These are phyloP conservation scores for Girardinichthys multiradiatus DNA, from an alignment of 2,113 vertebrate genomes.

Conservation along the genomic window DNA sequence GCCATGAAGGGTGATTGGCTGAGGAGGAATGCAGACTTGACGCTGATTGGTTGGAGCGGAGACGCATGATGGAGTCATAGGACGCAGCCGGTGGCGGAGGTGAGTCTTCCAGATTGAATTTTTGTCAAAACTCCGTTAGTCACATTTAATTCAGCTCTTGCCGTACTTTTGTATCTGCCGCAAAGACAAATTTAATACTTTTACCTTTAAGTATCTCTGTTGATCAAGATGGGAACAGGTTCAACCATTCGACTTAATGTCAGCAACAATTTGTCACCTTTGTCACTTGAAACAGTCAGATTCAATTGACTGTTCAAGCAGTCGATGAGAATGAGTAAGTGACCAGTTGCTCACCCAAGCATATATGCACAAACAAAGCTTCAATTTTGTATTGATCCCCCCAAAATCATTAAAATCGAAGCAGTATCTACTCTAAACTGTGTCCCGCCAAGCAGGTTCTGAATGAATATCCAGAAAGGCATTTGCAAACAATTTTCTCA, in stretches of 20 bases:
- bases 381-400: constrained; percentile 29
- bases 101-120: too few relatives aligned
- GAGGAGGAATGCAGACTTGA: too few relatives aligned
- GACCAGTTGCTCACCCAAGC: background rate
- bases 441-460: background rate
- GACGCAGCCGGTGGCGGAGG: too few relatives aligned
- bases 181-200: background rate
- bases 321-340: constrained; percentile 1
- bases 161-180: background rate
- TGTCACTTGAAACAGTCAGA: constrained; percentile 11
- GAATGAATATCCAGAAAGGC: constrained; percentile 4
- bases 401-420: constrained; percentile 2
- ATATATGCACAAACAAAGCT: background rate
- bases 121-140: too few relatives aligned
- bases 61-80: too few relatives aligned
- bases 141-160: too few relatives aligned
- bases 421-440: constrained; percentile 20
- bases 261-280: constrained; percentile 5
- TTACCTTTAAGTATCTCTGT: background rate
- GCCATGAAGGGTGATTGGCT: too few relatives aligned
- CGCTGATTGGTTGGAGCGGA: too few relatives aligned
- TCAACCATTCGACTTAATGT: constrained; percentile 9
- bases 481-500: constrained; percentile 45
- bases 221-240: background rate
- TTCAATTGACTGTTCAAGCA: constrained; percentile 11